Evolutionary conservation across 2,797 vertebrate genomes (phyloP).

Genomic region (Parauchenoglanis punctatus): DNA sequence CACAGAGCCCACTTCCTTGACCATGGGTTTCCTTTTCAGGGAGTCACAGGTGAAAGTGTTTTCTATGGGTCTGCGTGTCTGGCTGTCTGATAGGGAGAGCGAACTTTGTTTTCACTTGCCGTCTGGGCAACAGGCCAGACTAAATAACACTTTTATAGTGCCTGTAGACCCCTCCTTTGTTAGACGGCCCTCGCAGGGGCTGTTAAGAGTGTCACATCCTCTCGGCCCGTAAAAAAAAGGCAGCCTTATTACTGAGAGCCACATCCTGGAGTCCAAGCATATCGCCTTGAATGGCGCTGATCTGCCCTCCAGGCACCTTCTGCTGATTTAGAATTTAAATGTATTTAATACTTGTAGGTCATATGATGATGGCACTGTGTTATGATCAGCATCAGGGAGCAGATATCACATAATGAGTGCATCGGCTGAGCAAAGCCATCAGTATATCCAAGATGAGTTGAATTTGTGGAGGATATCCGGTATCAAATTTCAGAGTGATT

Average conservation of each 20-base stretch:
- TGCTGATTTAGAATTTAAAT: not conserved
- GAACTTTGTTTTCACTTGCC: conserved; percentile 67
- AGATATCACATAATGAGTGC: not conserved
- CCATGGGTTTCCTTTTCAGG: conserved; percentile 52
- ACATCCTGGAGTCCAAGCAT: conserved; percentile 53
- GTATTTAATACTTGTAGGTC: not conserved
- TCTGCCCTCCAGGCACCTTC: not conserved
- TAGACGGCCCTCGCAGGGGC: conserved; percentile 56
- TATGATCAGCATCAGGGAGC: conserved; percentile 12
- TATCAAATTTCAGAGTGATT: conserved; percentile 54
- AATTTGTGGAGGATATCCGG: conserved; percentile 50
- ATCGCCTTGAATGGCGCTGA: not conserved
- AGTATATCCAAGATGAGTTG: conserved; percentile 30
- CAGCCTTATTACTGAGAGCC: conserved; percentile 63
- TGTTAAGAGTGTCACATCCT: conserved; percentile 69
- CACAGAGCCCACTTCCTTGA: conserved; percentile 45
- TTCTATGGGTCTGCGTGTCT: conserved; percentile 63
- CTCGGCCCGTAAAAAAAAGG: conserved; percentile 56
- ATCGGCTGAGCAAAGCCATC: conserved; percentile 40
- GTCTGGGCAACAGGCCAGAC: conserved; percentile 70
- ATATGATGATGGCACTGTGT: not conserved
- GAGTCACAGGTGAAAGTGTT: conserved; percentile 75
- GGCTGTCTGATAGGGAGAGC: conserved; percentile 61
- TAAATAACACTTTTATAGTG: conserved; percentile 70
- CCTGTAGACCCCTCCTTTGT: conserved; percentile 67